Evolutionary conservation across 2,888 invertebrate species (phyloP), one percentile per base, ranked within the genome.

Genomic region (Tyria jacobaeae): DNA sequence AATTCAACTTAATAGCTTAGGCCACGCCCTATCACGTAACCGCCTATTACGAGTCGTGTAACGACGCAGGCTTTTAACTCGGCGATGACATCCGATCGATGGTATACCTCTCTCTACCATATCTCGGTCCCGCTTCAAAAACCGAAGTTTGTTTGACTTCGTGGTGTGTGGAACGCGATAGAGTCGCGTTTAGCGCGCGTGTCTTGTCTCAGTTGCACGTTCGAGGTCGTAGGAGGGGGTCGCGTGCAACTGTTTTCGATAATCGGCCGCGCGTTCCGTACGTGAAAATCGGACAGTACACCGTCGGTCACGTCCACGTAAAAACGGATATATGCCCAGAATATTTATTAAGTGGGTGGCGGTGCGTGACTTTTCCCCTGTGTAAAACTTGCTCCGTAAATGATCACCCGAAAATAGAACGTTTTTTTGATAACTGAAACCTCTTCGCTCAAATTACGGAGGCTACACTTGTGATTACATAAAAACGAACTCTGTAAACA

Each of bases 291-390:
- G 93, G 93, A 89, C 93, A 92, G 92, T 93, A 86, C 84, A 84
- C 88, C 85, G 87, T 81, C 88, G 86, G 93, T 93, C 94, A 94
- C 94, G 94, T 94, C 89, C 92, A 87, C 92, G 93, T 92, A 93
- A 93, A 94, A 94, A 93, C 92, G 93, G 94, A 94, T 94, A 94
- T 94, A 94, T 94, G 95, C 94, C 94, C 93, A 91, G 94, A 94
- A 94, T 95, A 95, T 94, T 94, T 94, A 95, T 94, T 92, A 92
- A 91, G 93, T 92, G 94, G 92, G 93, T 92, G 94, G 92, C 82
- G 91, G 92, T 91, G 94, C 94, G 93, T 93, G 93, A 93, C 94
- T 92, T 93, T 91, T 92, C 93, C 92, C 91, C 83, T 83, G 91
- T 88, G 92, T 87, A 89, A 90, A 89, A 89, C 89, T 89, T 84